phyloP scores from a whole-genome alignment of 2,113 vertebrate species.

The Ahaetulla prasina region DNA sequence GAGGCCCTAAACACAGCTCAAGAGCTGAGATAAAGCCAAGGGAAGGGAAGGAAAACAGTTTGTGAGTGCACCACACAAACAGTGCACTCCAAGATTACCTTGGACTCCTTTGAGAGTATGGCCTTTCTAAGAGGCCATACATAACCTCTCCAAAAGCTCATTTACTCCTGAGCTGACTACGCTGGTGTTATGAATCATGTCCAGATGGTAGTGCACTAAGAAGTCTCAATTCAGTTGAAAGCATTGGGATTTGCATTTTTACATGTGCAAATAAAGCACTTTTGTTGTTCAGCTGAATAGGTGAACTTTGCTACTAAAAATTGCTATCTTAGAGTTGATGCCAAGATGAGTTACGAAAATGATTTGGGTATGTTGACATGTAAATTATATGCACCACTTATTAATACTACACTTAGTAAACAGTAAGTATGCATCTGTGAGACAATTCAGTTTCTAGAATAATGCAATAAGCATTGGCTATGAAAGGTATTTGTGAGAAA shows the following conservation, averaged over 20 bases:
- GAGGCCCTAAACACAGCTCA: constrained; percentile 20
- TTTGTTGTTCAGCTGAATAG: neutral
- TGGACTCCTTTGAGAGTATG: neutral
- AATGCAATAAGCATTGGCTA: neutral
- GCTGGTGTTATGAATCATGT: neutral
- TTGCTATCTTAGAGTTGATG: neutral
- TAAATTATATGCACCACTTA: neutral
- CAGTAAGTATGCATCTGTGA: neutral
- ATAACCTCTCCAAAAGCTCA: neutral
- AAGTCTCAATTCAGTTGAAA: neutral
- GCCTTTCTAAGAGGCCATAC: neutral
- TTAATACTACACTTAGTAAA: neutral
- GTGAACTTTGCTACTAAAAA: neutral
- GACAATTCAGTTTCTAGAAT: neutral
- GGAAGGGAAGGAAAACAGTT: neutral
- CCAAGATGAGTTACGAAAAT: neutral
- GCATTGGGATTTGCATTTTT: neutral
- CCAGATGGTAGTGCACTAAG: neutral
- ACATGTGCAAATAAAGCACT: neutral
- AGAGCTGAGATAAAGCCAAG: neutral
- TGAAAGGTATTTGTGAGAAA: neutral
- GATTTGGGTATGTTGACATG: neutral
- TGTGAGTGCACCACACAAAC: neutral
- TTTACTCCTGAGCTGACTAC: neutral
- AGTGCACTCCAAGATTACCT: neutral